Evolutionary conservation across 2,888 invertebrate genomes (phyloP), one percentile per base, ranked within the genome.

Genomic region (Hydroisotoma schaefferi): DNA sequence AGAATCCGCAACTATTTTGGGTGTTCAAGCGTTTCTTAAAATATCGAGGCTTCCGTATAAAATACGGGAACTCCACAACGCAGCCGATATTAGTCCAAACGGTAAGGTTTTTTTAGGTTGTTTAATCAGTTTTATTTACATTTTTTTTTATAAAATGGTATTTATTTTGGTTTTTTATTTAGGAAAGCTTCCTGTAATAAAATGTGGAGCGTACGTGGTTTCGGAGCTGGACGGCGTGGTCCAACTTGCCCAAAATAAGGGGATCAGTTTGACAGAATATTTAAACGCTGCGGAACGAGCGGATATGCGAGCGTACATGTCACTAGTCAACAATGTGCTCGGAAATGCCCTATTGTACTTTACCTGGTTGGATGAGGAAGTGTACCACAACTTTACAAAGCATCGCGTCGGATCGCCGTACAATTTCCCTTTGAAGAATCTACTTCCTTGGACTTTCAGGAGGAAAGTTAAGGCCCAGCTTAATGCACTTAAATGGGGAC

Each of bases 61-160:
- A 5, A 44, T 65, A 23, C 51, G 58, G 43, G 68, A 71, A 51
- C 60, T 56, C 27, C 44, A 49, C 73, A 99, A 99, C 80, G 95
- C 97, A 0, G 94, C 97, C 75, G 89, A 88, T 75, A 97, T 98
- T 91, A 95, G 97, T 0, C 97, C 97, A 0, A 88, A 92, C 4
- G 81, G 82, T 80, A 74, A 70, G 62, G n/a, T n/a, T n/a, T n/a
- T 59, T 60, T 22, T 8, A 22, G 10, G 25, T 40, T 38, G 12
- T 8, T 29, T 53, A 22, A 43, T 8, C 15, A 57, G 15, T 49
- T 57, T 12, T 25, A 2, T 37, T 23, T 20, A 1, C 12, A 27
- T 37, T 25, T 33, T 10, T 12, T 6, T 22, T 48, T 2, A 6
- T 43, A 57, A 57, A n/a, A 1, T 10, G 10, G 26, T 20, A 51